Conservation (phyloP, 2,888 invertebrate genomes). For the Rapana venosa region DNA sequence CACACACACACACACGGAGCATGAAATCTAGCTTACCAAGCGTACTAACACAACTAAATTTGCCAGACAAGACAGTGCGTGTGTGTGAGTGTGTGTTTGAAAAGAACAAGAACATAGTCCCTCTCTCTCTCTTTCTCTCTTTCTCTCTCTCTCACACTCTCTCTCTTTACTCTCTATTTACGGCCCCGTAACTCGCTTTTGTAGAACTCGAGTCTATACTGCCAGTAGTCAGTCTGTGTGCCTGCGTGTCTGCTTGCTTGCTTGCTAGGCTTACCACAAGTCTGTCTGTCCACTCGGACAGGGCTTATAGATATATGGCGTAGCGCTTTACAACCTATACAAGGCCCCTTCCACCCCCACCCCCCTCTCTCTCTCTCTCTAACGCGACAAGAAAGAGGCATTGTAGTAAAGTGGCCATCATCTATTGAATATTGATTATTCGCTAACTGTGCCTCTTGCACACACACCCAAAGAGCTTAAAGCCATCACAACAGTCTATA, state of each 20-base stretch:
- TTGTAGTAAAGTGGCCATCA: constrained; percentile 26
- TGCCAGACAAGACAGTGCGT: not conserved
- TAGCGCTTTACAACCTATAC: not conserved
- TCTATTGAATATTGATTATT: constrained; percentile 35
- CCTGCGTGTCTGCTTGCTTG: not conserved
- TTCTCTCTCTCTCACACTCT: too few relatives aligned
- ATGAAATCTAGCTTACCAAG: not conserved
- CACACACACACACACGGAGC: not conserved
- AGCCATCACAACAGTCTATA: too few relatives aligned
- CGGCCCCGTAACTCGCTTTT: constrained; percentile 32
- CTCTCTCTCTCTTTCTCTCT: not conserved
- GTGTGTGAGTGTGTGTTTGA: too few relatives aligned
- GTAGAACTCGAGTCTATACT: not conserved
- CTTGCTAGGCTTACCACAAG: not conserved
- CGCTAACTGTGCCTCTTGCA: not conserved
- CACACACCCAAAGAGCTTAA: not conserved
- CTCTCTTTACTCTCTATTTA: not conserved
- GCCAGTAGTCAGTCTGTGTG: not conserved
- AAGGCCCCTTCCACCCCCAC: not conserved
- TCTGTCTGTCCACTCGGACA: not conserved
- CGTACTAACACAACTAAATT: not conserved
- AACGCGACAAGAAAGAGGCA: constrained; percentile 13
- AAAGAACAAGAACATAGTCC: not conserved
- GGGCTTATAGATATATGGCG: not conserved
- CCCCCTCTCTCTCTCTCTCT: not conserved